Conservation (phyloP, 2,113 vertebrate genomes). For the Mormyrus lacerda region DNA sequence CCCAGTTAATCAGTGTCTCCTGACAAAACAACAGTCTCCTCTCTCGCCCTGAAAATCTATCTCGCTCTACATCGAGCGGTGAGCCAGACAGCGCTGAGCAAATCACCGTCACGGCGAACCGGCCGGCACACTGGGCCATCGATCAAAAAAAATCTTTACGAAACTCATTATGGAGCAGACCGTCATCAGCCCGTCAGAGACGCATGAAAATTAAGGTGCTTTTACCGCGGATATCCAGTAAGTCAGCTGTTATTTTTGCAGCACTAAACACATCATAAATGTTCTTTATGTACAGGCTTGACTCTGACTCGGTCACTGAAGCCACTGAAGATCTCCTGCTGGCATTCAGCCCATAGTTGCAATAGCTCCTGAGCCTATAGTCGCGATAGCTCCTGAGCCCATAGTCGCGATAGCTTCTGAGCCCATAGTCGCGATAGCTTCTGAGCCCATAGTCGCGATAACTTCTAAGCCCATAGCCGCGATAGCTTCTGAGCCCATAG, state of each 20-base stretch:
- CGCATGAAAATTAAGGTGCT: neutral
- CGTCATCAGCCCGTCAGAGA: conserved; percentile 39
- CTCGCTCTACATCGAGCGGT: conserved; percentile 46
- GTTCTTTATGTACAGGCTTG: neutral
- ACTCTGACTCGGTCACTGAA: neutral
- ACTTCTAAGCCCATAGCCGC: too few species aligned
- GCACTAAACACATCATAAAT: neutral
- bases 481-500: too few species aligned
- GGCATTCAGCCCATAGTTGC: neutral
- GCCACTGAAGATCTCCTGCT: neutral
- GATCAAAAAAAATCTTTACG: conserved; percentile 62
- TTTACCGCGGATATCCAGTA: neutral
- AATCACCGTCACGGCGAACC: conserved; percentile 49
- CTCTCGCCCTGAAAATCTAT: conserved; percentile 47
- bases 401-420: too few species aligned
- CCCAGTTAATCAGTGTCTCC: conserved; percentile 50
- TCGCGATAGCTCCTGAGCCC: too few species aligned
- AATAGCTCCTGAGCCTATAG: too few species aligned
- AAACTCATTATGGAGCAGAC: conserved; percentile 60
- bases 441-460: too few species aligned
- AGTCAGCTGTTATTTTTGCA: conserved; percentile 9
- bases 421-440: too few species aligned
- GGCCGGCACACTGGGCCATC: conserved; percentile 57
- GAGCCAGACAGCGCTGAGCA: conserved; percentile 46
- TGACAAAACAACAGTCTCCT: conserved; percentile 30